Evolutionary conservation across 2,113 vertebrate genomes (phyloP).

Genomic region (Rhinopithecus roxellana): DNA sequence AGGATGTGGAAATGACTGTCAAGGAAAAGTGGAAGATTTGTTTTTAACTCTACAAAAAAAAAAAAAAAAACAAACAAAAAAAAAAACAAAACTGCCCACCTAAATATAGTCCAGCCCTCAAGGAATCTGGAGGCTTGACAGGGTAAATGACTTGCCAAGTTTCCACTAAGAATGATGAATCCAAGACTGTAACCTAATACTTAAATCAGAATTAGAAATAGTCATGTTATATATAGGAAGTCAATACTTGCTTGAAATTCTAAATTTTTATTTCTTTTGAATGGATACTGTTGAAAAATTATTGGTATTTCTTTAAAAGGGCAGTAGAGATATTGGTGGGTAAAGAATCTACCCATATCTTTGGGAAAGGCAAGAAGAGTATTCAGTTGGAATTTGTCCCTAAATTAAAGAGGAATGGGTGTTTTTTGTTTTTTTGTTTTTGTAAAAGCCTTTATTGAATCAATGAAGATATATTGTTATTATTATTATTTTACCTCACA

Average conservation of each 20-base stretch:
- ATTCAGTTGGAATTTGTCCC: not conserved
- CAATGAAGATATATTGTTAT: not conserved
- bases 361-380: not conserved
- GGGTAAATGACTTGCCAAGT: conserved; percentile 10
- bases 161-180: conserved; percentile 50
- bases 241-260: conserved; percentile 38
- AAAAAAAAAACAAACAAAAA: too few relatives aligned
- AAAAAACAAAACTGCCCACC: not conserved
- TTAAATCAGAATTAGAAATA: conserved; percentile 25
- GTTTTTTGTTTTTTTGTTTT: not conserved
- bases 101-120: conserved; percentile 44
- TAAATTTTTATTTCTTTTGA: conserved; percentile 26
- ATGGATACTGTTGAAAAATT: not conserved
- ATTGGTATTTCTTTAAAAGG: not conserved
- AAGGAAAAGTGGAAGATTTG: not conserved
- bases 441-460: not conserved
- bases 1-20: not conserved
- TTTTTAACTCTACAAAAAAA: not conserved
- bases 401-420: not conserved
- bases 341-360: not conserved
- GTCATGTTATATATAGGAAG: conserved; percentile 37
- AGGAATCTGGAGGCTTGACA: not conserved
- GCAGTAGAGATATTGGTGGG: not conserved
- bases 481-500: not conserved
- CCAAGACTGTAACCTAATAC: not conserved